Base-by-base conservation (phyloP, 2,797 vertebrate genomes). In the Limnodromus scolopaceus region DNA sequence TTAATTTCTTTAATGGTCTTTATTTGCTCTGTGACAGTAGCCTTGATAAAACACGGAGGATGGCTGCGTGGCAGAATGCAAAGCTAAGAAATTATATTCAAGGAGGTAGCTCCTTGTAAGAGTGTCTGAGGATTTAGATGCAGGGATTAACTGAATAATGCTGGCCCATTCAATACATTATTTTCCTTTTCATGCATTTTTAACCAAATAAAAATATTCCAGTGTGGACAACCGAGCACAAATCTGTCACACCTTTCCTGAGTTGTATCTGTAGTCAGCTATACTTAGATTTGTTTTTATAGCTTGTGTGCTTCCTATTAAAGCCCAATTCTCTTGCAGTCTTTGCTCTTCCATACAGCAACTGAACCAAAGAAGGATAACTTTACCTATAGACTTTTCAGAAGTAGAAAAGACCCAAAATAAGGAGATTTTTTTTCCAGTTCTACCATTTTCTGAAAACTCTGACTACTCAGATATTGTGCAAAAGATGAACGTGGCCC, bases 61-160 rank as follows among this genome's bases (percentile, higher is more conserved):
- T 41, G 41, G 5, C 19, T 64, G 53, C 0, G 0, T 43, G 36
- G 61, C 32, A 80, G 41, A 83, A 66, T 41, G 24, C 2, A 57
- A 38, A 83, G 16, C 7, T 83, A 65, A 58, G 54, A 63, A 90
- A 87, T 46, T 25, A 23, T 20, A 19, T 10, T 89, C 14, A 74
- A 63, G 36, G 39, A 66, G 6, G 8, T n/a, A 71, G 23, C 27
- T 34, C 17, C 39, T 69, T 11, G 2, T 64, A 79, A 57, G 19
- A 48, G 12, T 15, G 4, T 15, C 27, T 74, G 68, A 46, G 13
- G 6, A 51, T 75, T 45, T 65, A 45, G 34, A 43, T 48, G 16
- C 20, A 74, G 30, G 6, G 9, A 55, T 51, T 65, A 49, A 58
- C 16, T 48, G 54, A 72, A 30, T 58, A 60, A 45, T 15, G 3